A percentile compares a stretch with the other conserved stretches of the same genome.
Conservation (phyloP, 1,140 invertebrate species). For the Antheraea mylitta region DNA sequence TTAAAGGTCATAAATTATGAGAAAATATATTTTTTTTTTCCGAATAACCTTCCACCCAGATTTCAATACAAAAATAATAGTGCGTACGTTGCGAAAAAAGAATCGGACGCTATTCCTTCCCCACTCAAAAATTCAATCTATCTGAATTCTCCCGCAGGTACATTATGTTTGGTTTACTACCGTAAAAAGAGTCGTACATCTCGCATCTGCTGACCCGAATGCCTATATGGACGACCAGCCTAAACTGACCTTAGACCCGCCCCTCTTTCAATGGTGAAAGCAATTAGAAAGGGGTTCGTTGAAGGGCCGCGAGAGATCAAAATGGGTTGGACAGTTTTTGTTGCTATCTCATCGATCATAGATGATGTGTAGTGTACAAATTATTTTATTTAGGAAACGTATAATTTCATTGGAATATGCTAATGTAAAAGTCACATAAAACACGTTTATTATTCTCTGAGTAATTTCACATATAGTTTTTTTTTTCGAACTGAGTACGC, state of each 20-base stretch:
- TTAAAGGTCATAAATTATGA: too few species aligned
- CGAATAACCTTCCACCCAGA: too few species aligned
- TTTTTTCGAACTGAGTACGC: too few species aligned
- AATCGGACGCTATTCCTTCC: neutral
- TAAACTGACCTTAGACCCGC: slow-evolving; percentile 20
- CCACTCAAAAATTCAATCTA: slow-evolving; percentile 32
- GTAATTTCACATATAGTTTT: too few species aligned
- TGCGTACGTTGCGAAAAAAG: neutral
- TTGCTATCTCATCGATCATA: neutral
- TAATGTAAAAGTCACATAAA: too few species aligned
- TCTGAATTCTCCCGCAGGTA: slow-evolving; percentile 27
- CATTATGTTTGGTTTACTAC: slow-evolving; percentile 21
- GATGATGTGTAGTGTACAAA: neutral
- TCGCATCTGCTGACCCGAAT: slow-evolving; percentile 32
- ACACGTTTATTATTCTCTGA: too few species aligned
- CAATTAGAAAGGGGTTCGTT: neutral
- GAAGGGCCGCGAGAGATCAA: slow-evolving; percentile 15
- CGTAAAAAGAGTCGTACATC: slow-evolving; percentile 27
- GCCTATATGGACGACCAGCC: slow-evolving; percentile 27
- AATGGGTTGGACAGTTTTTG: slow-evolving; percentile 25
- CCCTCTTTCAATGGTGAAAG: neutral
- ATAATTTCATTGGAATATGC: too few species aligned
- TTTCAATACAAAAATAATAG: neutral
- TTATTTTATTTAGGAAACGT: too few species aligned
- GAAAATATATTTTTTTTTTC: too few species aligned